A percentile compares a stretch with the other conserved stretches of the same genome.
These are phyloP conservation scores for Aphrophora alni DNA, from an alignment of 2,888 invertebrate genomes.

Conservation along the genomic window DNA sequence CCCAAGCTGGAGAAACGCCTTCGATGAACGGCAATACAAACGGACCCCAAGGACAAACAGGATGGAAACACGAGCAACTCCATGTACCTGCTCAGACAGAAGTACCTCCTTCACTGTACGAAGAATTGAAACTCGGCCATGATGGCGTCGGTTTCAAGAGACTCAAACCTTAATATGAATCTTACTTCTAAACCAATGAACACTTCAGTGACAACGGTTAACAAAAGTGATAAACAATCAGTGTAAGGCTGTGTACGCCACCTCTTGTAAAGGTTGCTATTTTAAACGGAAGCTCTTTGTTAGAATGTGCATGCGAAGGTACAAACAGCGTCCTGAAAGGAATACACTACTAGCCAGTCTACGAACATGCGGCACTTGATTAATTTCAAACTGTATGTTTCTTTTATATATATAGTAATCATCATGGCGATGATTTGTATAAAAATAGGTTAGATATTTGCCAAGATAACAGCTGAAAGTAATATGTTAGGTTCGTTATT, in stretches of 20 bases:
- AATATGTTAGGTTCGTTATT: too few species aligned
- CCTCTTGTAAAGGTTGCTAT: not conserved
- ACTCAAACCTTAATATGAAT: conserved; percentile 68
- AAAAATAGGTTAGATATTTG: too few species aligned
- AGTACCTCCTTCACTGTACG: conserved; percentile 80
- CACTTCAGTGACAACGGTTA: not conserved
- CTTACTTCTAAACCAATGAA: conserved; percentile 19
- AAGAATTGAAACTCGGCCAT: conserved; percentile 80
- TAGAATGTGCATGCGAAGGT: too few species aligned
- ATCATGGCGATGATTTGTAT: too few species aligned
- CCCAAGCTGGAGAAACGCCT: conserved; percentile 25
- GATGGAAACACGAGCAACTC: conserved; percentile 73
- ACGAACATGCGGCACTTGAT: too few species aligned
- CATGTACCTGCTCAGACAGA: conserved; percentile 65
- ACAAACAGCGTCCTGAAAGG: too few species aligned
- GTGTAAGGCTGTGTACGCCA: not conserved
- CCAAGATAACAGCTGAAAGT: too few species aligned
- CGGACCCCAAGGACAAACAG: conserved; percentile 50
- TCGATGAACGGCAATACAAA: conserved; percentile 13
- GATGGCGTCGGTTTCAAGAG: conserved; percentile 83
- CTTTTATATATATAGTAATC: too few species aligned
- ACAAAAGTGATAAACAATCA: not conserved
- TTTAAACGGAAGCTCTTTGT: not conserved
- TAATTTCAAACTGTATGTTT: too few species aligned
- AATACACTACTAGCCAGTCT: too few species aligned